phyloP scores from a whole-genome alignment of 2,888 invertebrate genomes.

The Zygogramma bicolorata region DNA sequence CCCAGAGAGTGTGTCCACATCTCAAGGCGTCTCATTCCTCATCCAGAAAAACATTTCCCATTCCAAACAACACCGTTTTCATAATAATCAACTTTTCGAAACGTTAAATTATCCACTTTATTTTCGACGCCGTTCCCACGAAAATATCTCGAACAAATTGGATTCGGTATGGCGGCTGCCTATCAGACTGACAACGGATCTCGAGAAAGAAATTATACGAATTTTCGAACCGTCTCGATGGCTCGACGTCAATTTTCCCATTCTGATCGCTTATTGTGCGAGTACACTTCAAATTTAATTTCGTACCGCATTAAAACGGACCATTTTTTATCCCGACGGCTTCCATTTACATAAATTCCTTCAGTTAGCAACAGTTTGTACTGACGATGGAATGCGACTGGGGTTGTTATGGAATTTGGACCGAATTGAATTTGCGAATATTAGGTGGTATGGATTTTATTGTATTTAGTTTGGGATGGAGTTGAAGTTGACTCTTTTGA shows the following conservation, averaged over 20 bases:
- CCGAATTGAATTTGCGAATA: no score
- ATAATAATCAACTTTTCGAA: no score
- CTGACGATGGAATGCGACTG: not conserved
- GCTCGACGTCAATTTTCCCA: not conserved
- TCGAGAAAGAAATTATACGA: not conserved
- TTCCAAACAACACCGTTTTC: no score
- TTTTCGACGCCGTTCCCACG: not conserved
- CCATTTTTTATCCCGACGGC: not conserved
- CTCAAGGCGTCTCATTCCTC: no score
- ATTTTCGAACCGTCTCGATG: not conserved
- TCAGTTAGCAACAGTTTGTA: constrained; percentile 4
- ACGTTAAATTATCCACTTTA: not conserved
- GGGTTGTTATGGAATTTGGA: no score
- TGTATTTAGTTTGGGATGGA: no score
- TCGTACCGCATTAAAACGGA: not conserved
- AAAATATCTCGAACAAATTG: not conserved
- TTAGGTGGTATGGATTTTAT: no score
- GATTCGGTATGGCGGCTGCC: not conserved
- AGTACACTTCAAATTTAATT: constrained; percentile 1
- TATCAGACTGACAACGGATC: not conserved
- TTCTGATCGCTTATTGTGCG: not conserved
- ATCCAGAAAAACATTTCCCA: no score
- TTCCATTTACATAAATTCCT: constrained; percentile 6
- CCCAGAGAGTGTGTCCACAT: no score
- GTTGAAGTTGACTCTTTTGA: no score